Evolutionary conservation across 2,113 vertebrate species (phyloP), one percentile per base, ranked within the genome.

Genomic region (Erinaceus europaeus): DNA sequence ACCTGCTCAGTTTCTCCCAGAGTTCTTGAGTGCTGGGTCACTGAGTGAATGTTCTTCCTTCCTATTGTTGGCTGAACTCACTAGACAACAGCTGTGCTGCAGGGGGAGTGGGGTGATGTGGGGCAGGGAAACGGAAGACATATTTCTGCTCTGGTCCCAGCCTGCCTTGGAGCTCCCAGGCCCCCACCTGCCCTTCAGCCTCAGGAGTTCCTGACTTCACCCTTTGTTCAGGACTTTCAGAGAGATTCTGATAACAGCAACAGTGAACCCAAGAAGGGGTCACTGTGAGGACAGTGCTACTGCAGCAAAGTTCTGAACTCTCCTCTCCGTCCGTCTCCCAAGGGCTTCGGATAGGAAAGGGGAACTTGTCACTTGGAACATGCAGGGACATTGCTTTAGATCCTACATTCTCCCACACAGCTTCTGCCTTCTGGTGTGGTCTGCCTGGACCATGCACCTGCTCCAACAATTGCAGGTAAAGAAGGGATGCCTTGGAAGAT

Each of bases 1-100:
- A 29, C 8, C 25, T 1, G 13, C 76, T 1, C n/a, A 81, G 21
- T 0, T 0, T 46, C 25, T 27, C 0, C 0, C 3, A 2, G 52
- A 38, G 79, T 42, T 71, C 82, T 36, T 34, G 6, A 21, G 29
- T 2, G 0, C 6, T 6, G 52, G 36, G 34, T 44, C 23, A 1
- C 27, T 10, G 0, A 2, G 7, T 1, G 20, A 12, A 14, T 13
- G 36, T 8, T 3, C 2, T 29, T 12, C 23, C 11, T 20, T 15
- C 23, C 53, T 1, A 0, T 4, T 18, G 34, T 10, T 2, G 1
- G 9, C 32, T 13, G 6, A 46, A 15, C 53, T 20, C 27, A 9
- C 88, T 9, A 59, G n/a, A 55, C 68, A 13, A 15, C 84, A 90
- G 86, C 76, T 88, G 84, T 6, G 14, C 57, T 1, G 2, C 1